Evolutionary conservation across 2,113 vertebrate species (phyloP).

Genomic region (Hipposideros armiger): DNA sequence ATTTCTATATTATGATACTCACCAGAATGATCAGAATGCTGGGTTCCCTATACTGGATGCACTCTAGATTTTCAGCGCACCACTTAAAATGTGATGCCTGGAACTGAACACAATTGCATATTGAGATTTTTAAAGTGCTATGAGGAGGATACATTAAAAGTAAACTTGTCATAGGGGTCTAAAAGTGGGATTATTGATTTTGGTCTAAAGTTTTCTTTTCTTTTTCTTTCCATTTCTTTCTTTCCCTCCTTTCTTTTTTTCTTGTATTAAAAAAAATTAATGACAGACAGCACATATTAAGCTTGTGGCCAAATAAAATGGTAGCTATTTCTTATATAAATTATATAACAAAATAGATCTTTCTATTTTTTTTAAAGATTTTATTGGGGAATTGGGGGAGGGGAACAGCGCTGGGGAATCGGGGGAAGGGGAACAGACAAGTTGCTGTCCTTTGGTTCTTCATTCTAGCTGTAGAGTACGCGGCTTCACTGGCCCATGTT

Average conservation of each 20-base stretch:
- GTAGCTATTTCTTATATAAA: not conserved
- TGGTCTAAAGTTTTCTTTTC: not conserved
- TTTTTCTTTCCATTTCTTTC: not conserved
- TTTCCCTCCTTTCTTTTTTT: not conserved
- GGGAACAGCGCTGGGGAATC: no score
- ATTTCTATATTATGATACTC: not conserved
- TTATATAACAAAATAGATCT: not conserved
- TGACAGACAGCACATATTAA: not conserved
- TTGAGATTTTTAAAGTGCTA: not conserved
- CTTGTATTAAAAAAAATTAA: not conserved
- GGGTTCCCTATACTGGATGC: not conserved
- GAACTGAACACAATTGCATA: not conserved
- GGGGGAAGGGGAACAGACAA: no score
- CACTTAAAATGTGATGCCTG: not conserved
- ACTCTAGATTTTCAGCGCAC: not conserved
- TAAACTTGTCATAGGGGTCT: not conserved
- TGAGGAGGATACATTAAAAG: not conserved
- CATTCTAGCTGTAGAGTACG: no score
- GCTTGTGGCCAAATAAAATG: constrained; percentile 26
- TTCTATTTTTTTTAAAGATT: not conserved
- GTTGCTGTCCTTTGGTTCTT: no score
- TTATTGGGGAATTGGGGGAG: no score
- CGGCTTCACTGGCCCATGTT: no score
- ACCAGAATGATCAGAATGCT: not conserved
- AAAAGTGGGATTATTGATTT: not conserved